Evolutionary conservation across 2,797 vertebrate genomes (phyloP), one percentile per base, ranked within the genome.

Genomic region (Craterocephalus amniculus): DNA sequence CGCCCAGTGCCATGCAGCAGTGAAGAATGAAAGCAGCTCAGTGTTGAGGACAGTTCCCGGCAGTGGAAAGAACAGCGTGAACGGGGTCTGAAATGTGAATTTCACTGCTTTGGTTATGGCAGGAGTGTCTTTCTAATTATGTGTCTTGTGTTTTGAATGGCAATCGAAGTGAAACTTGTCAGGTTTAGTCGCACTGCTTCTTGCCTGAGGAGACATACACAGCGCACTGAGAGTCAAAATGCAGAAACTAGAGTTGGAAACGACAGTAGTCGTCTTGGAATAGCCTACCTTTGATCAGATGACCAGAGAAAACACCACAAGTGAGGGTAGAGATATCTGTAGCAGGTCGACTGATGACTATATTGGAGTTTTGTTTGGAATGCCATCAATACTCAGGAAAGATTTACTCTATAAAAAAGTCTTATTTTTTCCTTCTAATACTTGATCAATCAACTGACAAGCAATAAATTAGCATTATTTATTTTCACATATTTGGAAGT

Each of bases 131-230:
- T 32, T 72, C 36, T 49, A 61, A 71, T 58, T 59, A 64, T 32
- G 70, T 34, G 58, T 38, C 38, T 60, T 63, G 38, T 0, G 0
- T 38, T 80, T 80, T 32, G 34, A 61, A 69, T n/a, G 36, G 35
- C 18, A 18, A 43, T 64, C 59, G 20, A 11, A 75, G 68, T 74
- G 36, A 83, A 83, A 80, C 61, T 22, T 29, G 68, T 74, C 76
- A 48, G 55, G 26, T 66, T 63, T 18, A 63, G 71, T 74, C 0
- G 5, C 27, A 5, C 40, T 11, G 43, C 20, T 63, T 6, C 18
- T 54, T 66, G 70, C 71, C 62, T 24, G 5, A 61, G 56, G 71
- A 79, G 70, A 61, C 57, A 27, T 31, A 70, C 71, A 77, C 31
- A 45, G 18, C 4, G 32, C 40, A 70, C 20, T 2, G 34, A 57